Percentiles rank a stretch among this genome's conserved stretches.
Conservation (phyloP, 64 coral and sea anemone genomes). For the Actinia tenebrosa region DNA sequence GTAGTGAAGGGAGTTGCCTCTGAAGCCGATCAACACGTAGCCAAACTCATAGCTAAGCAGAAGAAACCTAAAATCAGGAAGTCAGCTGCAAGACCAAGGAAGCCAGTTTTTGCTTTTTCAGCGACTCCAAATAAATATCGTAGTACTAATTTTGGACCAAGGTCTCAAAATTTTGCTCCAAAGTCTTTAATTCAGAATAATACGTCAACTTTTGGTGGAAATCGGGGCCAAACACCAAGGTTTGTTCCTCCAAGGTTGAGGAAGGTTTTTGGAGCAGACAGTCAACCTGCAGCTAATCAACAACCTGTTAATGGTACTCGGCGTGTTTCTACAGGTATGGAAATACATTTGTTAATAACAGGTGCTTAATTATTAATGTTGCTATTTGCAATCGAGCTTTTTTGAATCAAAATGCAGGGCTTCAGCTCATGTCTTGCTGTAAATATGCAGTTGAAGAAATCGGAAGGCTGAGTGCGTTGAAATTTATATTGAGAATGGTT, state of each 20-base stretch:
- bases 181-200: not conserved
- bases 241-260: slow-evolving; percentile 18
- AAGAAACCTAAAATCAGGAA: slow-evolving; percentile 76
- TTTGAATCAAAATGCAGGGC: not conserved
- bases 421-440: too few species aligned
- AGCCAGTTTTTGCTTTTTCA: not conserved
- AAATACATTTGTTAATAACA: not conserved
- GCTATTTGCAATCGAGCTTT: not conserved
- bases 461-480: too few species aligned
- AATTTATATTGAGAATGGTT: too few species aligned
- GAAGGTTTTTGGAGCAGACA: not conserved
- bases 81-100: slow-evolving; percentile 22
- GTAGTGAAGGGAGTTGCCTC: slow-evolving; percentile 73
- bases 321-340: not conserved
- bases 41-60: slow-evolving; percentile 88
- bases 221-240: not conserved
- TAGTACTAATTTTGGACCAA: slow-evolving; percentile 7
- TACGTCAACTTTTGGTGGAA: not conserved
- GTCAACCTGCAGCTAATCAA: not conserved
- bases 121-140: not conserved
- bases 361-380: not conserved
- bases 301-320: not conserved
- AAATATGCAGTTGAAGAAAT: too few species aligned
- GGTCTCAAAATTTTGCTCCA: not conserved
- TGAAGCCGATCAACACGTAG: slow-evolving; percentile 84